Percentiles rank a stretch among this genome's conserved stretches.
Conservation (phyloP, 2,888 invertebrate genomes). For the Lasioglossum malachurum region DNA sequence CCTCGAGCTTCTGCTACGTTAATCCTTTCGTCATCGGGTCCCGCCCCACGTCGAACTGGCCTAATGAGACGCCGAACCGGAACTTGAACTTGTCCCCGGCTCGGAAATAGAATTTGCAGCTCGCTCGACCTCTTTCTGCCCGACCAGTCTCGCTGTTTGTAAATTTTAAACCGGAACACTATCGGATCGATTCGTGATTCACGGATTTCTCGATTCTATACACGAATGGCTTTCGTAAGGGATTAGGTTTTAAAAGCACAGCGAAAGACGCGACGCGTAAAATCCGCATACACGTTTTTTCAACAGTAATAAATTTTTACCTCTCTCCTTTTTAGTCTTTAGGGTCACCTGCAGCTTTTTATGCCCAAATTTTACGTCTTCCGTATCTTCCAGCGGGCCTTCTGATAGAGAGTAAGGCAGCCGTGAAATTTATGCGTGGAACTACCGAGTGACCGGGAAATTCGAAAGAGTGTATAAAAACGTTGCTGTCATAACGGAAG, state of each 20-base stretch:
- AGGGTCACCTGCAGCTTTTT: neutral
- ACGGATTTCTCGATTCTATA: neutral
- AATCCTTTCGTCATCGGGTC: slow-evolving; percentile 70
- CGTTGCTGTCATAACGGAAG: no score
- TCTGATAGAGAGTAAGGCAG: neutral
- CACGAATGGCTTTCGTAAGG: neutral
- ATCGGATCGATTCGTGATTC: neutral
- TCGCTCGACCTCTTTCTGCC: neutral
- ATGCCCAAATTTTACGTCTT: neutral
- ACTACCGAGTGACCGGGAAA: neutral
- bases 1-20: slow-evolving; percentile 62
- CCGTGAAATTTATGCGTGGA: neutral
- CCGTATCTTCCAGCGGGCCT: neutral
- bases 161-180: no score
- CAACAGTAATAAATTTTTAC: slow-evolving; percentile 5
- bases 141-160: neutral
- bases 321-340: neutral
- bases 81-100: slow-evolving; percentile 30
- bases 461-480: neutral
- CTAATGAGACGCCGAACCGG: slow-evolving; percentile 65
- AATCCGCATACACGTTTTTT: neutral
- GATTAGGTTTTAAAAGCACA: neutral
- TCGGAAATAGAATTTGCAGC: slow-evolving; percentile 62
- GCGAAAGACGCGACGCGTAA: neutral
- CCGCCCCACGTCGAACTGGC: slow-evolving; percentile 65